Conservation (phyloP, 2,113 vertebrate genomes). For the Beaufortia kweichowensis region DNA sequence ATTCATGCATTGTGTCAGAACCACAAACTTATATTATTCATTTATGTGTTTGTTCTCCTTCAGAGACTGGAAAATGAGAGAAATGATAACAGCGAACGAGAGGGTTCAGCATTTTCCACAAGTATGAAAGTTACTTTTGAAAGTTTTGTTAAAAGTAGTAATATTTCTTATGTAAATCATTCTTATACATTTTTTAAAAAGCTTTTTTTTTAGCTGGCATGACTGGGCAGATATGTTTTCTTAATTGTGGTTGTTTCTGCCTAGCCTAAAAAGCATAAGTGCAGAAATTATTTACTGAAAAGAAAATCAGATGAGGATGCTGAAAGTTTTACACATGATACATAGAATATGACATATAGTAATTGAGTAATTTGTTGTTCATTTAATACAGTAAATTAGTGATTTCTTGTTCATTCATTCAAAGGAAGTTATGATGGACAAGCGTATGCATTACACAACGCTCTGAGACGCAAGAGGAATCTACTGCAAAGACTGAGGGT, state of each 20-base stretch:
- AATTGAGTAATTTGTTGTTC: no score
- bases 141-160: not conserved
- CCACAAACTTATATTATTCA: not conserved
- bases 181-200: no score
- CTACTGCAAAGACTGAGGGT: conserved; percentile 79
- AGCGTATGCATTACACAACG: conserved; percentile 67
- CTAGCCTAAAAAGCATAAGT: not conserved
- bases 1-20: not conserved
- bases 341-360: no score
- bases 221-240: not conserved
- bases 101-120: conserved; percentile 62
- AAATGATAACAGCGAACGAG: conserved; percentile 62
- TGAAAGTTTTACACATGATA: not conserved
- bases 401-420: conserved; percentile 2
- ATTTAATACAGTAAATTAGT: no score
- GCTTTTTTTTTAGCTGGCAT: no score
- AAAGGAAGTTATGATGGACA: conserved; percentile 69
- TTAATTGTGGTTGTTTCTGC: not conserved
- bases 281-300: not conserved
- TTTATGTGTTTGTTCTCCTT: conserved; percentile 21
- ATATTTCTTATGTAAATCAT: no score
- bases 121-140: conserved; percentile 63
- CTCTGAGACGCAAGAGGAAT: conserved; percentile 74
- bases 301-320: not conserved
- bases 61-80: conserved; percentile 80